Evolutionary conservation across 2,888 invertebrate species (phyloP).

Genomic region (Drosophila mimetica): DNA sequence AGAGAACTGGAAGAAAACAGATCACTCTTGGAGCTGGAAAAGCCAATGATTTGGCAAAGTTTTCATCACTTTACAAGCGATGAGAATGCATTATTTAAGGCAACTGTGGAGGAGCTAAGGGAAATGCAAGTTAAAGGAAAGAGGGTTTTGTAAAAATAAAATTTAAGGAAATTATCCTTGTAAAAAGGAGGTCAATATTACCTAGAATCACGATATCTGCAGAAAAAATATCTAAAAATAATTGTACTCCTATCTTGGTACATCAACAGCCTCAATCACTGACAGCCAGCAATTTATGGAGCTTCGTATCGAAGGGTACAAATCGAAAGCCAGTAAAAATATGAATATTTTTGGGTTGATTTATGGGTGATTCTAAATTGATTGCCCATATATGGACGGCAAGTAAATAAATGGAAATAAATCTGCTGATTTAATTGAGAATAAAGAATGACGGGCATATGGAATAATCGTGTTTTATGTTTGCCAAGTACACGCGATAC

Average conservation of each 20-base stretch:
- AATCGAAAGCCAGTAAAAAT: conserved; percentile 15
- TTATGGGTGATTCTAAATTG: conserved; percentile 31
- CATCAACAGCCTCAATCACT: conserved; percentile 14
- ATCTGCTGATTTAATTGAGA: conserved; percentile 31
- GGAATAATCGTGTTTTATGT: conserved; percentile 15
- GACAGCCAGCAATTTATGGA: conserved; percentile 17
- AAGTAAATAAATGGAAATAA: conserved; percentile 18
- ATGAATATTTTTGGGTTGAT: conserved; percentile 21
- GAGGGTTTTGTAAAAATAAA: background rate
- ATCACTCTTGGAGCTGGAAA: conserved; percentile 2
- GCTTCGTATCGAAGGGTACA: background rate
- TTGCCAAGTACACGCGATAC: background rate
- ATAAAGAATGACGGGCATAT: conserved; percentile 13
- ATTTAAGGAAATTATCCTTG: background rate
- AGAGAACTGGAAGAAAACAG: conserved; percentile 16
- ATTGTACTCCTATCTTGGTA: background rate
- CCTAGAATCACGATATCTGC: background rate
- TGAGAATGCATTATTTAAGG: conserved; percentile 1
- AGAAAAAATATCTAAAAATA: background rate
- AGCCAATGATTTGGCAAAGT: conserved; percentile 25
- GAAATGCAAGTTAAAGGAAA: background rate
- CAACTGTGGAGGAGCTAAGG: too few relatives aligned
- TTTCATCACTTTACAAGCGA: background rate
- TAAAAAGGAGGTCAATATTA: background rate
- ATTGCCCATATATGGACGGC: conserved; percentile 17